These are phyloP conservation scores for Protonemura montana DNA, from an alignment of 2,888 invertebrate genomes.

Conservation along the genomic window DNA sequence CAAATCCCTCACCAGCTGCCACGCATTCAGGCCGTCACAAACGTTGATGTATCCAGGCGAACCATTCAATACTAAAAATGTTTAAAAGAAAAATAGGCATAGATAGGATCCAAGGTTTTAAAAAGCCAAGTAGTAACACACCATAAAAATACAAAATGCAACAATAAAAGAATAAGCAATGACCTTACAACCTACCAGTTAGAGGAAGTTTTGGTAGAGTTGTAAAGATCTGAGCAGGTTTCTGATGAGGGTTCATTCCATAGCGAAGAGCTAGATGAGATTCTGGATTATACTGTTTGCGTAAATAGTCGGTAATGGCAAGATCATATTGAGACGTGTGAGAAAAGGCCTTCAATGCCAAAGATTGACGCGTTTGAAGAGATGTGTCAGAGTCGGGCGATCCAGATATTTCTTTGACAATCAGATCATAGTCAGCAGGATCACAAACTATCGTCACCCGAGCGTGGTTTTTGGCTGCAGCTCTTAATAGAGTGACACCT, in stretches of 20 bases:
- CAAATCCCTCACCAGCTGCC: constrained; percentile 93
- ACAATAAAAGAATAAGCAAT: not conserved
- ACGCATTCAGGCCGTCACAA: constrained; percentile 96
- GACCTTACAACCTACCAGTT: constrained; percentile 60
- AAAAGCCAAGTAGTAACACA: no score
- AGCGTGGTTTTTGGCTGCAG: constrained; percentile 96
- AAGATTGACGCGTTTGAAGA: constrained; percentile 74
- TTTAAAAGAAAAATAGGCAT: constrained; percentile 22
- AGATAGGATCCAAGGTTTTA: no score
- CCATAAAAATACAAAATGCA: no score
- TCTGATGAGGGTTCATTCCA: constrained; percentile 86
- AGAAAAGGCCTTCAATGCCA: constrained; percentile 93
- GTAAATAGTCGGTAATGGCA: constrained; percentile 94
- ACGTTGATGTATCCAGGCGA: constrained; percentile 97
- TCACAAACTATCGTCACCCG: constrained; percentile 95
- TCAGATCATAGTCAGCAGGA: constrained; percentile 82
- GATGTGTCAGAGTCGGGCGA: constrained; percentile 74
- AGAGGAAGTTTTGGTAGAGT: constrained; percentile 81
- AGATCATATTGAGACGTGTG: constrained; percentile 95
- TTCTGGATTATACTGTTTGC: constrained; percentile 80
- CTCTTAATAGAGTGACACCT: constrained; percentile 88
- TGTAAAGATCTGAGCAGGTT: constrained; percentile 92
- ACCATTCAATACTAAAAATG: constrained; percentile 81
- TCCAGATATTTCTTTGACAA: constrained; percentile 75
- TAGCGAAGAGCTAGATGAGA: constrained; percentile 89